Percentiles rank a stretch among this genome's conserved stretches.
These are phyloP conservation scores for Petrocephalus zakoni DNA, from an alignment of 2,113 vertebrate species.

Conservation along the genomic window DNA sequence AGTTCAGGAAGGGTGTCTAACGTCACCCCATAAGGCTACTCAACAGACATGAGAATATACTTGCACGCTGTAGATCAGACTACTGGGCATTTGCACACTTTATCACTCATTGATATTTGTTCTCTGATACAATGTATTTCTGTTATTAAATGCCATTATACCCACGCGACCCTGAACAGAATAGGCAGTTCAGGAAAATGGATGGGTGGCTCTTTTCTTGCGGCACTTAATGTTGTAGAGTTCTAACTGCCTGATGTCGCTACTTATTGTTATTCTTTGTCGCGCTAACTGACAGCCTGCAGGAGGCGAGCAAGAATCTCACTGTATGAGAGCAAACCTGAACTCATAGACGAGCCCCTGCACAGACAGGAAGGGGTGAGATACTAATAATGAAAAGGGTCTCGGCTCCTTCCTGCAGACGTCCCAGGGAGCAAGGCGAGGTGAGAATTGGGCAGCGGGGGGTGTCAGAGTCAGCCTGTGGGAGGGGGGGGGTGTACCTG, in stretches of 20 bases:
- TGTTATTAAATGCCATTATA: too few species aligned
- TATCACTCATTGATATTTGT: too few species aligned
- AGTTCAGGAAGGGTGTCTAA: too few species aligned
- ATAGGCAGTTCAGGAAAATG: too few species aligned
- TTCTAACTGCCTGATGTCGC: neutral
- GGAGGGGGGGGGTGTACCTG: constrained; percentile 66
- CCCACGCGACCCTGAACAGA: too few species aligned
- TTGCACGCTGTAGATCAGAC: too few species aligned
- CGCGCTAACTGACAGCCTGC: neutral
- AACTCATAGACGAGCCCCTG: neutral
- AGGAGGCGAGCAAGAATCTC: neutral
- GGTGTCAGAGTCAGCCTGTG: neutral
- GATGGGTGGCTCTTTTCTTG: too few species aligned
- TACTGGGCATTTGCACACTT: too few species aligned
- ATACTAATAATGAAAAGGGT: neutral
- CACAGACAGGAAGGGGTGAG: neutral
- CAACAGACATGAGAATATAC: too few species aligned
- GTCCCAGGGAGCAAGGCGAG: neutral
- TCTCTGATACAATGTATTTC: too few species aligned
- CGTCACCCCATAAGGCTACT: too few species aligned
- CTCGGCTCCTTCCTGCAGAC: neutral
- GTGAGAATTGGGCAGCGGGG: neutral
- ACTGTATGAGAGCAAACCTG: neutral
- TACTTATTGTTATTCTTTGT: neutral
- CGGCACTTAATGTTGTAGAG: too few species aligned